A percentile compares a stretch with the other conserved stretches of the same genome.
These are phyloP conservation scores for Sinocyclocheilus anshuiensis DNA, from an alignment of 2,113 vertebrate species.

Conservation along the genomic window DNA sequence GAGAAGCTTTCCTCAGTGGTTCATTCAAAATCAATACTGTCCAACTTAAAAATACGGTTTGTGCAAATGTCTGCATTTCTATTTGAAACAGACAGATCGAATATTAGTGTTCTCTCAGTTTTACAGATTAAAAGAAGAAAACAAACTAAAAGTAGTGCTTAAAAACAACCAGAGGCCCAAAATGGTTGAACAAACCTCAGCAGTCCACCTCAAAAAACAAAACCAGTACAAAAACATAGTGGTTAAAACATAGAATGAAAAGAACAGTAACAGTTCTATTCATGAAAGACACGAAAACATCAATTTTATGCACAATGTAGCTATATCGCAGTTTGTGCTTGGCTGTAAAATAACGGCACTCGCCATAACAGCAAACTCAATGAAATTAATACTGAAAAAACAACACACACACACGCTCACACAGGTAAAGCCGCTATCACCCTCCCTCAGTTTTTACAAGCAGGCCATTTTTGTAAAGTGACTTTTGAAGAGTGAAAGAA, in stretches of 20 bases:
- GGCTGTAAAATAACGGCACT: constrained; percentile 23
- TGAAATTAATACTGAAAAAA: constrained; percentile 21
- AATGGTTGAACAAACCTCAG: neutral
- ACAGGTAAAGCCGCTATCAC: neutral
- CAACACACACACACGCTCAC: neutral
- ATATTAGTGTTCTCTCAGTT: constrained; percentile 40
- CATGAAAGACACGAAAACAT: constrained; percentile 4
- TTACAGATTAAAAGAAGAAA: neutral
- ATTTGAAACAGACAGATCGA: constrained; percentile 37
- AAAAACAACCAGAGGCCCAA: neutral
- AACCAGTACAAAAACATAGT: neutral
- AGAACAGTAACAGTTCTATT: neutral
- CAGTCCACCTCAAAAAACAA: neutral
- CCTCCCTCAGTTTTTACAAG: neutral
- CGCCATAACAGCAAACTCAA: constrained; percentile 14
- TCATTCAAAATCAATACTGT: constrained; percentile 54
- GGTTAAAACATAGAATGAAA: neutral
- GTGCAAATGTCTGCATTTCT: constrained; percentile 54
- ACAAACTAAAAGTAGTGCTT: constrained; percentile 47
- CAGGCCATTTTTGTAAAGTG: constrained; percentile 40
- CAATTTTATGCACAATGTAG: constrained; percentile 5
- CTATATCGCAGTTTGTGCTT: constrained; percentile 4
- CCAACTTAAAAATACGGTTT: constrained; percentile 44
- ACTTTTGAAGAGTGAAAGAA: constrained; percentile 8
- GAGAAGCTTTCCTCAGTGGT: constrained; percentile 53